Evolutionary conservation across 2,797 vertebrate genomes (phyloP).

Genomic region (Phoebastria nigripes): DNA sequence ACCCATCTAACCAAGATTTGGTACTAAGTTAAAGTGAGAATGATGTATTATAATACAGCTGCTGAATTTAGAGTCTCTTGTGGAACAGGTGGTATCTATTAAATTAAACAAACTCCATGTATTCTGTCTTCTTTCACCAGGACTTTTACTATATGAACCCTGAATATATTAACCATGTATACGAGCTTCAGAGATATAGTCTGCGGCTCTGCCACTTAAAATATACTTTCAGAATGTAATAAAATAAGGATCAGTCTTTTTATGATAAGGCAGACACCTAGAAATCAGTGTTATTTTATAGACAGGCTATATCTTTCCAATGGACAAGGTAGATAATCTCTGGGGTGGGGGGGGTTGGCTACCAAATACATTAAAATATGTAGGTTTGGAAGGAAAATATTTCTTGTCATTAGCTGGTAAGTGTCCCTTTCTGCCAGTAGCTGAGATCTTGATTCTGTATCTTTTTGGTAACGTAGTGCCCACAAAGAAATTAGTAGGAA

Average conservation of each 20-base stretch:
- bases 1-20: not conserved
- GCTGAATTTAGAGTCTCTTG: not conserved
- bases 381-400: not conserved
- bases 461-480: not conserved
- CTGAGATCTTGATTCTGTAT: not conserved
- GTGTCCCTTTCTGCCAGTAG: not conserved
- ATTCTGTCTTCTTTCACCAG: not conserved
- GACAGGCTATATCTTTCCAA: not conserved
- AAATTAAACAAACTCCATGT: not conserved
- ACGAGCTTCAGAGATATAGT: not conserved
- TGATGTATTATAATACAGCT: not conserved
- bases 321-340: not conserved
- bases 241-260: not conserved
- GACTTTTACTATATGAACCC: not conserved
- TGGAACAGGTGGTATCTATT: not conserved
- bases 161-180: not conserved
- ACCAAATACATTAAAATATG: not conserved
- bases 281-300: not conserved
- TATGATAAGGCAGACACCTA: not conserved
- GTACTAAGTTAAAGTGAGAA: not conserved
- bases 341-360: accelerated
- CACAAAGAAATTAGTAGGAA: not conserved
- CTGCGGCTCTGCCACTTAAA: not conserved
- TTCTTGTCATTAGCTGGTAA: not conserved
- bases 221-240: not conserved